phyloP scores from a whole-genome alignment of 2,888 invertebrate genomes.

The Drosophila buzzatii region DNA sequence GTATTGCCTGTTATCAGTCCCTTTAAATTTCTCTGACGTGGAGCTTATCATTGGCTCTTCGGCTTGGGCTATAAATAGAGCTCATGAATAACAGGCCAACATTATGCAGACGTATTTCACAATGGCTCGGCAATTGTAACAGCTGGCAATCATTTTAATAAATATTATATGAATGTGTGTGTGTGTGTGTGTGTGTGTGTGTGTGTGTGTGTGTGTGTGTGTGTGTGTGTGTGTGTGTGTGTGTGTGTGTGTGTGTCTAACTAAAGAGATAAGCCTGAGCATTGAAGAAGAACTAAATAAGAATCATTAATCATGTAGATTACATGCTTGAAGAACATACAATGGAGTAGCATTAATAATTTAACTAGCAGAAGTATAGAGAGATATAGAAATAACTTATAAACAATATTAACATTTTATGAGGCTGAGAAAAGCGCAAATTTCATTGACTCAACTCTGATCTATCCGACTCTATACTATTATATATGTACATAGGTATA shows the following conservation, averaged over 20 bases:
- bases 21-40: conserved; percentile 33
- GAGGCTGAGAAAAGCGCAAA: too few relatives aligned
- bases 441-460: too few relatives aligned
- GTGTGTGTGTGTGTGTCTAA: not conserved
- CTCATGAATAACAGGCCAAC: conserved; percentile 42
- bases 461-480: too few relatives aligned
- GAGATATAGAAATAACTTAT: not conserved
- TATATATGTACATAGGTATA: too few relatives aligned
- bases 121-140: conserved; percentile 26
- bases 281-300: not conserved
- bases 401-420: not conserved
- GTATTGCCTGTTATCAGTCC: conserved; percentile 39
- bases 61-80: conserved; percentile 39
- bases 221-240: too few relatives aligned
- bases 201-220: too few relatives aligned
- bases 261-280: not conserved
- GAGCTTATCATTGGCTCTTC: conserved; percentile 53
- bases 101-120: conserved; percentile 31
- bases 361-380: not conserved
- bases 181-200: not conserved
- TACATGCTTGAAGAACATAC: not conserved
- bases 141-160: conserved; percentile 49
- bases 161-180: conserved; percentile 3
- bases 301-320: not conserved
- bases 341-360: not conserved